Evolutionary conservation across 2,888 invertebrate genomes (phyloP).

Genomic region (Clostera curtula): DNA sequence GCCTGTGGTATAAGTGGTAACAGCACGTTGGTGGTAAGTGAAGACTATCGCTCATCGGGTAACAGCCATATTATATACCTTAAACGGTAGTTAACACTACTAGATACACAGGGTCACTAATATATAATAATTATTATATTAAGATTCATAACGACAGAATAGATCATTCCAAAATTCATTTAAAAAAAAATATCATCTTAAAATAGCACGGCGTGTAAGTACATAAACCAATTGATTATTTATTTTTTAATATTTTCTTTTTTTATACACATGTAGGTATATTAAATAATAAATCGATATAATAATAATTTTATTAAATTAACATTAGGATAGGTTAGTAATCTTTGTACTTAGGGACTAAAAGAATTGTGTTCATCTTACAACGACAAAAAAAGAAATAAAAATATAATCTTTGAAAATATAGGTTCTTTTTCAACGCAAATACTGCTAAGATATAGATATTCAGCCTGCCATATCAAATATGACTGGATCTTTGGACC

Average conservation of each 20-base stretch:
- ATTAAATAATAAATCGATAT: constrained; percentile 10
- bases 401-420: constrained; percentile 30
- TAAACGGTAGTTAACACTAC: constrained; percentile 18
- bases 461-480: constrained; percentile 44
- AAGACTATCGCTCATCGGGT: too few species aligned
- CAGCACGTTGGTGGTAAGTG: too few species aligned
- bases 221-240: constrained; percentile 60
- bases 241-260: constrained; percentile 9
- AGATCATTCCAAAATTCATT: constrained; percentile 28
- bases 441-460: constrained; percentile 56
- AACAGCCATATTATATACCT: constrained; percentile 11
- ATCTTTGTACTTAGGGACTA: constrained; percentile 64
- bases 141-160: constrained; percentile 45
- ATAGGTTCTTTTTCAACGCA: constrained; percentile 31
- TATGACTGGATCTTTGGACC: constrained; percentile 65
- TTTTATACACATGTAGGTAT: constrained; percentile 38
- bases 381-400: constrained; percentile 37
- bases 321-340: constrained; percentile 58
- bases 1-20: too few species aligned
- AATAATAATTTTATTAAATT: constrained; percentile 29
- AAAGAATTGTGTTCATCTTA: constrained; percentile 36
- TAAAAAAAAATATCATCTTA: constrained; percentile 35
- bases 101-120: constrained; percentile 19
- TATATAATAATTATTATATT: constrained; percentile 28
- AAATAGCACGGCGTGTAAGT: constrained; percentile 52